Conservation (phyloP, 1,140 invertebrate genomes). For the Ectropis grisescens region DNA sequence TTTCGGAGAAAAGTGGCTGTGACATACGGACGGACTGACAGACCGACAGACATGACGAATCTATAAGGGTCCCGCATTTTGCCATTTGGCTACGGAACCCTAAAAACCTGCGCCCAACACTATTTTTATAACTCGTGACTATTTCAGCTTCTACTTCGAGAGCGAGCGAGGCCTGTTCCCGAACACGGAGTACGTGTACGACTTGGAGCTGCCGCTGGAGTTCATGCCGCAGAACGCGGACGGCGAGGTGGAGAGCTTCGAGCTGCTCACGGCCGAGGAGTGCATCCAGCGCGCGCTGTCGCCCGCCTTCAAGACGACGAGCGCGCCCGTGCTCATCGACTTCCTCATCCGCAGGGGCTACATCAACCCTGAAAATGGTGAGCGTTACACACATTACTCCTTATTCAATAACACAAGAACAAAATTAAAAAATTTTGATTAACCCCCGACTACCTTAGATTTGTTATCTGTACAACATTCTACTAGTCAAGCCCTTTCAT, state of each 20-base stretch:
- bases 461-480: no score
- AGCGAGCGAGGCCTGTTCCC: constrained; percentile 93
- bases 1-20: no score
- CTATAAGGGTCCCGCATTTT: no score
- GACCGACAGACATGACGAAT: no score
- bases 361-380: constrained; percentile 91
- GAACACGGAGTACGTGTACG: constrained; percentile 96
- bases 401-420: no score
- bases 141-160: constrained; percentile 89
- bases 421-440: no score
- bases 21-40: no score
- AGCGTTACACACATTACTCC: constrained; percentile 22
- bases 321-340: constrained; percentile 89
- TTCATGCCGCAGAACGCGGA: constrained; percentile 92
- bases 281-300: constrained; percentile 84
- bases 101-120: no score
- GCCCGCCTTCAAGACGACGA: constrained; percentile 92
- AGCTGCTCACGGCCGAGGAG: constrained; percentile 84
- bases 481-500: no score
- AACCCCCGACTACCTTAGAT: no score
- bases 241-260: constrained; percentile 93
- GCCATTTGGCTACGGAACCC: no score
- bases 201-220: constrained; percentile 90
- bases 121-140: no score
- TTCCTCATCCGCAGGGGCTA: constrained; percentile 92